Evolutionary conservation across 1,140 invertebrate genomes (phyloP), one percentile per base, ranked within the genome.

Genomic region (Trichogramma pretiosum): DNA sequence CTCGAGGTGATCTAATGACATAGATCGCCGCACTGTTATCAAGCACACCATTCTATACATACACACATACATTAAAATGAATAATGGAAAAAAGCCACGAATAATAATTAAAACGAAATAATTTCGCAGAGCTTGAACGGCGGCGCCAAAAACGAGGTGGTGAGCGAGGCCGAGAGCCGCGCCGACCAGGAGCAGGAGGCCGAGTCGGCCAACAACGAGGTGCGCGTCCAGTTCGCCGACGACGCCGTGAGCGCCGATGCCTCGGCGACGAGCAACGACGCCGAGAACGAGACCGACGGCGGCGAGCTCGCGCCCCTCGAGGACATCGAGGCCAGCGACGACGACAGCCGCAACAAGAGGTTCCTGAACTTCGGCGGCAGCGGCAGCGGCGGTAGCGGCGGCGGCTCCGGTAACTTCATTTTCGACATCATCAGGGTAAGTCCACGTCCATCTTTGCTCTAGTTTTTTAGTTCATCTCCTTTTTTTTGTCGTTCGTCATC

Each of bases 351-450:
- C 59, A 83, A 87, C 66, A 88, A 89, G 62, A 78, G 81, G 75
- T 87, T 85, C 68, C 73, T 85, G 53, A 83, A 76, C 64, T 86
- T 87, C 60, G 75, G 75, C 11, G 48, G 52, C 26, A 46, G 36
- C 16, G 65, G 64, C 46, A 71, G 63, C 18, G 73, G 75, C 39
- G 77, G 74, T 13, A 76, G 73, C 47, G 76, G 75, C 11, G 80
- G 80, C 41, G 86, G 85, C 26, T 87, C 85, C 9, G 87, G 87
- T 45, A 90, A 89, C 71, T 87, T 90, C 73, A 73, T 90, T 46
- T 88, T 89, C 70, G 87, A 90, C 67, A 83, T 88, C 56, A 84
- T 89, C 62, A 77, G 86, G 76, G 86, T 89, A 74, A 84, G 82
- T 75, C n/a, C n/a, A n/a, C n/a, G n/a, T n/a, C n/a, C n/a, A n/a